A percentile compares a stretch with the other conserved stretches of the same genome.
phyloP scores from a whole-genome alignment of 2,113 vertebrate species.

The Cynoglossus semilaevis region DNA sequence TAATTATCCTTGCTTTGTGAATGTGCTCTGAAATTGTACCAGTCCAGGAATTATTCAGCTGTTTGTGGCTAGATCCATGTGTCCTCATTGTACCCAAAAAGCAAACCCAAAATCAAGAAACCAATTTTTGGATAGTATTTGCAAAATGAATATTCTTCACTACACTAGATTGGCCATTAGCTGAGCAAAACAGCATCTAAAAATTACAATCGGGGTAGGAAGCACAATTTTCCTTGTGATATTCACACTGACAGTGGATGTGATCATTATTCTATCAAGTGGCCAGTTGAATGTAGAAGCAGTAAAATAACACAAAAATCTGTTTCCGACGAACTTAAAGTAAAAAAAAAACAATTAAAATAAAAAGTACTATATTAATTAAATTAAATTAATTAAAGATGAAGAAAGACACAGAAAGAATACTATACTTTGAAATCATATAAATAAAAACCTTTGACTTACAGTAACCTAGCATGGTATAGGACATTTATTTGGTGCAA shows the following conservation, averaged over 20 bases:
- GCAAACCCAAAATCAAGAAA: slow-evolving; percentile 28
- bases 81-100: slow-evolving; percentile 15
- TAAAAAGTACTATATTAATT: too few species aligned
- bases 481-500: too few species aligned
- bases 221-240: slow-evolving; percentile 26
- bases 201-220: slow-evolving; percentile 39
- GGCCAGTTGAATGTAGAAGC: background rate
- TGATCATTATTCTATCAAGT: slow-evolving; percentile 45
- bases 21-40: too few species aligned
- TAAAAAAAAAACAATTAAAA: background rate
- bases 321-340: slow-evolving; percentile 14
- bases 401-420: too few species aligned
- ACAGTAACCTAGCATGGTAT: too few species aligned
- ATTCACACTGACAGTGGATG: slow-evolving; percentile 32
- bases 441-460: too few species aligned
- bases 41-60: background rate
- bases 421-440: too few species aligned
- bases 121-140: slow-evolving; percentile 2
- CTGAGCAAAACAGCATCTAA: slow-evolving; percentile 27
- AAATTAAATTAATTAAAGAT: too few species aligned
- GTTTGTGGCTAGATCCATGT: slow-evolving; percentile 4
- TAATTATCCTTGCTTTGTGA: too few species aligned
- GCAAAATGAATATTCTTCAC: slow-evolving; percentile 22
- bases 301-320: slow-evolving; percentile 4
- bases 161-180: slow-evolving; percentile 27